Conservation (phyloP, 35 echinoderm and acorn worm genomes). For the Ptychodera flava region DNA sequence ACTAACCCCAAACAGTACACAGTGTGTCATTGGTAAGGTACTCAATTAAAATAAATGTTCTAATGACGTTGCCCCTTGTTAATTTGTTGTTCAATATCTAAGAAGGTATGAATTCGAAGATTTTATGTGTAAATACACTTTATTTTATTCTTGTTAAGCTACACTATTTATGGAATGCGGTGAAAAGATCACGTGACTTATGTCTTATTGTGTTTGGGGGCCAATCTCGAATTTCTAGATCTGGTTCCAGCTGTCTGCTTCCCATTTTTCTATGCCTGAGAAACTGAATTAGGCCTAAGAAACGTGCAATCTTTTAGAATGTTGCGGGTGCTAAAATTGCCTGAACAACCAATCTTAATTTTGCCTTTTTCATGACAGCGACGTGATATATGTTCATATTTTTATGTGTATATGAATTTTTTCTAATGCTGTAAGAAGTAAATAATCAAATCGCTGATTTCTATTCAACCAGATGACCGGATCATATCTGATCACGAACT, state of each 20-base stretch:
- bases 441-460: not conserved
- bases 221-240: too few species aligned
- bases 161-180: not conserved
- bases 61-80: not conserved
- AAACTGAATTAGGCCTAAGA: too few species aligned
- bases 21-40: not conserved
- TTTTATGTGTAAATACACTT: not conserved
- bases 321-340: too few species aligned
- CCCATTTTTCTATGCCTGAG: too few species aligned
- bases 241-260: too few species aligned
- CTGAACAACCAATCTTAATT: too few species aligned
- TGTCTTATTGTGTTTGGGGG: too few species aligned
- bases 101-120: too few species aligned
- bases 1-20: not conserved
- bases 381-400: not conserved
- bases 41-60: not conserved
- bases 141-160: not conserved
- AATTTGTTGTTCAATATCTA: not conserved
- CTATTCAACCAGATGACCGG: not conserved
- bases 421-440: not conserved
- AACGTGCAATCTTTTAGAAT: too few species aligned
- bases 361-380: too few species aligned
- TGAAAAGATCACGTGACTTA: too few species aligned
- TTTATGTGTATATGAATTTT: not conserved
- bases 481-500: not conserved